Evolutionary conservation across 2,113 vertebrate species (phyloP).

Genomic region (Saimiri boliviensis): DNA sequence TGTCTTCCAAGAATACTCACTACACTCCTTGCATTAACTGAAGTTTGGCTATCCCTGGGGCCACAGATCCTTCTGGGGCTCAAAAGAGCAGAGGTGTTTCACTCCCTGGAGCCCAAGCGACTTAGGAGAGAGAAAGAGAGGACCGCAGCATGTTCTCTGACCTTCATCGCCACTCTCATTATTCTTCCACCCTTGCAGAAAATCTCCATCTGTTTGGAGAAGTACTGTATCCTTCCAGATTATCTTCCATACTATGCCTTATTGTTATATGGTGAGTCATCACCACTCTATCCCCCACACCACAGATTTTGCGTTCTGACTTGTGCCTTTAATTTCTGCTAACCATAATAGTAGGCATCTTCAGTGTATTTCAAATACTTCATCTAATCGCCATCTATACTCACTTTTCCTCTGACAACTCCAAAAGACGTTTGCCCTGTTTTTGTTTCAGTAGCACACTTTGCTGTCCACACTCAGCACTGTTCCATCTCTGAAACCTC

Average conservation of each 20-base stretch:
- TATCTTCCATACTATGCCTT: neutral
- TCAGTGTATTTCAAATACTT: neutral
- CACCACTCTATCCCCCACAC: neutral
- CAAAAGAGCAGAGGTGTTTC: neutral
- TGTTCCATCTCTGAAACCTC: neutral
- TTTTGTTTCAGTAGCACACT: neutral
- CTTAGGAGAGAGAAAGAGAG: no score
- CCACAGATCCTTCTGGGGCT: neutral
- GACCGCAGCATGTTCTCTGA: neutral
- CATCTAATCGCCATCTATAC: neutral
- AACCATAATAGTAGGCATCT: neutral
- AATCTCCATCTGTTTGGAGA: neutral
- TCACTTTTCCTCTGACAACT: neutral
- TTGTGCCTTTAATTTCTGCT: neutral
- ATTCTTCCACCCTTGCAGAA: neutral
- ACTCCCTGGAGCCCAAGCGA: neutral
- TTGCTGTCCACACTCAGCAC: neutral
- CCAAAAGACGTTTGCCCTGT: neutral
- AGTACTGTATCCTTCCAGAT: no score
- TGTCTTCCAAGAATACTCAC: neutral
- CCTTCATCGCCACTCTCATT: neutral
- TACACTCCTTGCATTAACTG: neutral
- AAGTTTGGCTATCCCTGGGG: neutral
- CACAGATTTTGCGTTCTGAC: neutral
- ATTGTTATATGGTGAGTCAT: neutral